phyloP scores from a whole-genome alignment of 2,113 vertebrate species.

The Ariopsis seemanni region DNA sequence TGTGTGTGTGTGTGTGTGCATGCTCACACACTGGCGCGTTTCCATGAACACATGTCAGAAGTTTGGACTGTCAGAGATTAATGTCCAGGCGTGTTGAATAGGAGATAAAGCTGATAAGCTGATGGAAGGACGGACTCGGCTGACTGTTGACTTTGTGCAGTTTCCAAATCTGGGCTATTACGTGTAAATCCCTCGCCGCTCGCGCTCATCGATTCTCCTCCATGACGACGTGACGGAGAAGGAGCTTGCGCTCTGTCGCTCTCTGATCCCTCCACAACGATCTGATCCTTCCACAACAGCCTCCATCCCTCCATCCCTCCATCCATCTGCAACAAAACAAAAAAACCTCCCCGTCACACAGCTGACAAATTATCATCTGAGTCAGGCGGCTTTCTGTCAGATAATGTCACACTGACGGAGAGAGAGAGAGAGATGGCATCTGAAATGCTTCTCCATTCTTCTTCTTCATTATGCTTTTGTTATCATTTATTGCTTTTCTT shows the following conservation, averaged over 20 bases:
- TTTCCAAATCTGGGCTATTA: constrained; percentile 55
- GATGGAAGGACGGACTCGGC: constrained; percentile 40
- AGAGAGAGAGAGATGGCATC: background rate
- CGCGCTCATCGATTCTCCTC: constrained; percentile 46
- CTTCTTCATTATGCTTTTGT: no score
- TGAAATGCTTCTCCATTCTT: background rate
- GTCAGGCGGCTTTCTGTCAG: constrained; percentile 57
- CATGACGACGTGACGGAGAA: constrained; percentile 42
- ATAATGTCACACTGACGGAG: constrained; percentile 49
- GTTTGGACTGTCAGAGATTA: constrained; percentile 50
- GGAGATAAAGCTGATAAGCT: constrained; percentile 53
- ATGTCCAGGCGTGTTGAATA: constrained; percentile 41
- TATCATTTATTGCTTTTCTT: no score
- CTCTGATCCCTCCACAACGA: constrained; percentile 26
- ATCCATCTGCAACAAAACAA: constrained; percentile 54
- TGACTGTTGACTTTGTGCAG: constrained; percentile 44
- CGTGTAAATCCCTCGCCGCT: constrained; percentile 50
- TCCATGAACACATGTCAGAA: constrained; percentile 33
- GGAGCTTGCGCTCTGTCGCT: constrained; percentile 25
- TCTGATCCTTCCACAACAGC: constrained; percentile 47
- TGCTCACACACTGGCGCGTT: background rate
- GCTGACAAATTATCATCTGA: constrained; percentile 53
- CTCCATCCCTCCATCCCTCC: constrained; percentile 47
- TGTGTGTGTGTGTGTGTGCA: constrained; percentile 18
- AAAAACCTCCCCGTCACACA: constrained; percentile 45